Evolutionary conservation across 2,113 vertebrate species (phyloP).

Genomic region (Bucco capensis): DNA sequence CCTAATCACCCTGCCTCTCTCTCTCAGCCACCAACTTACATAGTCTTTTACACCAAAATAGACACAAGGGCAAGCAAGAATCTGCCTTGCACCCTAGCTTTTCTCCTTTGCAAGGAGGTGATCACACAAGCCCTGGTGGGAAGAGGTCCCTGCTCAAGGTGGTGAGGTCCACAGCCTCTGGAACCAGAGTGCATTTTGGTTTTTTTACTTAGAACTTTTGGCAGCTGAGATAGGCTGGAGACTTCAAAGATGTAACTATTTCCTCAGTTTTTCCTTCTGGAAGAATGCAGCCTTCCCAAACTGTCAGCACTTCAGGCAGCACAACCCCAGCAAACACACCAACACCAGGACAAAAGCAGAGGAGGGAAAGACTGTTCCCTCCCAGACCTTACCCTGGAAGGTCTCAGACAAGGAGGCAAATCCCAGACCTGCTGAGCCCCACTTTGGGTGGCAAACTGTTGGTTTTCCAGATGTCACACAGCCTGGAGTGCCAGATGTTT

Average conservation of each 20-base stretch:
- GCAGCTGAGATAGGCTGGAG: not conserved
- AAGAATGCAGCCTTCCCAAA: not conserved
- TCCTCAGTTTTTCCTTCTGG: not conserved
- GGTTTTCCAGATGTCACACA: not conserved
- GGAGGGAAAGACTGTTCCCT: not conserved
- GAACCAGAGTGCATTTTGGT: rapidly evolving
- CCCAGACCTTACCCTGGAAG: not conserved
- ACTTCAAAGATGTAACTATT: conserved; percentile 3
- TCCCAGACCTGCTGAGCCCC: not conserved
- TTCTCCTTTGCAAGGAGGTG: not conserved
- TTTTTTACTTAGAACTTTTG: not conserved
- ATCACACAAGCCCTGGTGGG: rapidly evolving
- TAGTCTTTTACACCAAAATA: not conserved
- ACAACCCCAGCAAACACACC: not conserved
- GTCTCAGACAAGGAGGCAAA: not conserved
- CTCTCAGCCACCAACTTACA: not conserved
- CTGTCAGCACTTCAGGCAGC: not conserved
- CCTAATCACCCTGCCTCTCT: rapidly evolving
- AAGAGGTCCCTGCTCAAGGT: not conserved
- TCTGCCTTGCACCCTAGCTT: not conserved
- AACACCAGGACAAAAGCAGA: not conserved
- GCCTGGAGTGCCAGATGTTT: not conserved
- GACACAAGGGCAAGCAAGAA: not conserved
- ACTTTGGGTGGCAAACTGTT: not conserved
- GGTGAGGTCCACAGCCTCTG: not conserved